phyloP scores from a whole-genome alignment of 1,140 invertebrate genomes.

The Ceratosolen solmsi region DNA sequence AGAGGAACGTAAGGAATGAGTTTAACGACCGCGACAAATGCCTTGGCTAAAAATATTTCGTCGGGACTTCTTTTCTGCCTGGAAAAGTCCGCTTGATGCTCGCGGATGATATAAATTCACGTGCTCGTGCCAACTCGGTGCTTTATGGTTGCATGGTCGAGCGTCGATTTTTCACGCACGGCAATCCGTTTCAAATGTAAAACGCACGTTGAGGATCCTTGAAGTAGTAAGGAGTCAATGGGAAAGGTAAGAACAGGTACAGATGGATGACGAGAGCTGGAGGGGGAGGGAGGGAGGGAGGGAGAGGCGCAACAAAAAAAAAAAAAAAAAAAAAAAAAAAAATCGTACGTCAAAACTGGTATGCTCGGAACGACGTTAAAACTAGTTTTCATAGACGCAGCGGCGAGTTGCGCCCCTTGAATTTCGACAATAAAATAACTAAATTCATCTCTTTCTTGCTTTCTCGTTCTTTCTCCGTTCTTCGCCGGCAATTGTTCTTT shows the following conservation, averaged over 20 bases:
- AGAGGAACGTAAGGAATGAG: no score
- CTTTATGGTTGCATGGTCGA: constrained; percentile 60
- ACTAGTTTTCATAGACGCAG: constrained; percentile 39
- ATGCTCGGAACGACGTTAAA: constrained; percentile 49
- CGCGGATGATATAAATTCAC: not conserved
- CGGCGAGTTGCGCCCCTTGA: constrained; percentile 39
- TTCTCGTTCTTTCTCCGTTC: constrained; percentile 24
- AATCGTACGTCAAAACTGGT: no score
- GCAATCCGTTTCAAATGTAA: constrained; percentile 67
- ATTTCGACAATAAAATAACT: constrained; percentile 45
- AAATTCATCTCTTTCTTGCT: constrained; percentile 18
- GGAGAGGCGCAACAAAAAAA: no score
- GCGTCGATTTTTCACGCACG: constrained; percentile 67
- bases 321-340: no score
- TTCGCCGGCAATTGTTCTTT: constrained; percentile 30
- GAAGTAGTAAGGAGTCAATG: constrained; percentile 53
- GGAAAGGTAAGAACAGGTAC: constrained; percentile 47
- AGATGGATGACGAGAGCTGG: constrained; percentile 41
- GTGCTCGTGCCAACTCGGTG: not conserved
- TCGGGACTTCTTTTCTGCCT: not conserved
- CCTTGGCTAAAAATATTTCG: no score
- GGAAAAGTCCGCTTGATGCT: not conserved
- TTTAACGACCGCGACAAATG: no score
- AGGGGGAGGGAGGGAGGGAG: no score
- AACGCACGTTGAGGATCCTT: constrained; percentile 48